Evolutionary conservation across 2,797 vertebrate species (phyloP), one percentile per base, ranked within the genome.

Genomic region (Ctenopoma multispine): DNA sequence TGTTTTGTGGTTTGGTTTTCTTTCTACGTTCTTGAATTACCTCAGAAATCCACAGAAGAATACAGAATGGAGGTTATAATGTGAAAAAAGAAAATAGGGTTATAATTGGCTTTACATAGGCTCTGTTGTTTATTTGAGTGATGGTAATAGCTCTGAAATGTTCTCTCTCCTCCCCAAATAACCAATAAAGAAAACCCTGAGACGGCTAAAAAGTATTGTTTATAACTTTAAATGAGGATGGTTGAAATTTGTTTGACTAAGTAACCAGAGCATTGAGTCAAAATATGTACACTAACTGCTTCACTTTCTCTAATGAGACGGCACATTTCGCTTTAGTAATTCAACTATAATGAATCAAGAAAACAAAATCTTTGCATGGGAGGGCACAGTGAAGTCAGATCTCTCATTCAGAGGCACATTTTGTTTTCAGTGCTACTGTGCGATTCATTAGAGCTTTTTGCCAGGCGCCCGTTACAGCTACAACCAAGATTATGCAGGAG

Each of bases 81-180:
- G 72, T 57, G 75, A 43, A 47, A 58, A 50, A n/a, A 61, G 65
- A 34, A 75, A 77, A 77, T 44, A 63, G 70, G 48, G 24, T 21
- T 11, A n/a, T 90, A 79, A 86, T 84, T 83, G 77, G 71, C 47
- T 69, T 49, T 71, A 53, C 49, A 23, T 54, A 27, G 56, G 38
- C 76, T 50, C 43, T 38, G 75, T 54, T 72, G 72, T 88, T 82
- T 73, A 27, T 75, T 34, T 86, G 80, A 88, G 27, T 57, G 69
- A 88, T 79, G 82, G 31, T 87, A 81, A 86, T 82, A 17, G 81
- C 75, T 60, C 31, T 13, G 50, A 85, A 88, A 83, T 54, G 68
- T 71, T 68, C 70, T 27, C 34, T 27, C 34, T 56, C 31, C 63
- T 64, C 50, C 74, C 46, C 58, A 72, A 83, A 82, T 82, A 81